These are phyloP conservation scores for Laothoe populi DNA, from an alignment of 2,888 invertebrate genomes.

Conservation along the genomic window DNA sequence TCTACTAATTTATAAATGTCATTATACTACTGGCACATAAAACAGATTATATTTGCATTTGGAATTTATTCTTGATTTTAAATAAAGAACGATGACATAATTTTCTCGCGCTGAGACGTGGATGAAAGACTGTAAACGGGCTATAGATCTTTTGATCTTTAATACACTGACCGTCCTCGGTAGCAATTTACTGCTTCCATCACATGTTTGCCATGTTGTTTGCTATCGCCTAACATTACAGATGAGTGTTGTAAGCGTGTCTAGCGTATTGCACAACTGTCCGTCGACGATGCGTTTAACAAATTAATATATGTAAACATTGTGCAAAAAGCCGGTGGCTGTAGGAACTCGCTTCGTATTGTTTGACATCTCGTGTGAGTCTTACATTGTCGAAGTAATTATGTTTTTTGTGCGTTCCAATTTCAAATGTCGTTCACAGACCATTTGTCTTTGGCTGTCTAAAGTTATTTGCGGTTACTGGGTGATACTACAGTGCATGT, in stretches of 20 bases:
- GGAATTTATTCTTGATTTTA: not conserved
- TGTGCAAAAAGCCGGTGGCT: slow-evolving; percentile 47
- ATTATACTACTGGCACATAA: not conserved
- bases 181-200: slow-evolving; percentile 38
- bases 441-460: not conserved
- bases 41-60: not conserved
- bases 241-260: slow-evolving; percentile 54
- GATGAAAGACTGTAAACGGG: not conserved
- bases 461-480: not conserved
- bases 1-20: not conserved
- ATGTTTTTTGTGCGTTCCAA: slow-evolving; percentile 12
- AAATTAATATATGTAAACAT: slow-evolving; percentile 66
- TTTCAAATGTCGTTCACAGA: slow-evolving; percentile 9
- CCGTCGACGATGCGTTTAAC: slow-evolving; percentile 49
- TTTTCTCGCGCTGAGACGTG: not conserved
- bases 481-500: not conserved
- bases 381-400: slow-evolving; percentile 2
- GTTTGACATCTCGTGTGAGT: slow-evolving; percentile 22
- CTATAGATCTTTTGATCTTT: not conserved
- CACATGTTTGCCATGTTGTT: slow-evolving; percentile 46
- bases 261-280: slow-evolving; percentile 34
- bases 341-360: slow-evolving; percentile 7
- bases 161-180: slow-evolving; percentile 35
- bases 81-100: slow-evolving; percentile 15
- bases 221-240: slow-evolving; percentile 45